phyloP scores from a whole-genome alignment of 1,140 invertebrate species.

The Anastrepha ludens region DNA sequence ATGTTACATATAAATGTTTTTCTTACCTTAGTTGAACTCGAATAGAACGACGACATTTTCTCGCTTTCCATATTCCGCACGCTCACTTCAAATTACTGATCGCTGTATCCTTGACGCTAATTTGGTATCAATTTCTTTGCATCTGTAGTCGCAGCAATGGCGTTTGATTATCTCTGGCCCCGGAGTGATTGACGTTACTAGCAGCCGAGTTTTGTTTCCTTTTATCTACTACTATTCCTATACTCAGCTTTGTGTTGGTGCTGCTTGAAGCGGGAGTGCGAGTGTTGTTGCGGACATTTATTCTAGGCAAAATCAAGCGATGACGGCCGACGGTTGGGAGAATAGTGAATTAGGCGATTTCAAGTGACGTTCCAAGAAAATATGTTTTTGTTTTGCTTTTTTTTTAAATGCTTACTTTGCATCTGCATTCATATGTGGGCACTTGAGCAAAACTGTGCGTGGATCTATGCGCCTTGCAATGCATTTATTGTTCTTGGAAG shows the following conservation, averaged over 20 bases:
- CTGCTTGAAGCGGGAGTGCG: background rate
- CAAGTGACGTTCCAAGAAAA: background rate
- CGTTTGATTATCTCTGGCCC: background rate
- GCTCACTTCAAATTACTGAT: background rate
- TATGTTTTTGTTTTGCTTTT: background rate
- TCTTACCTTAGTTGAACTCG: conserved; percentile 44
- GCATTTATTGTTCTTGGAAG: background rate
- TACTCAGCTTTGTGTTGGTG: background rate
- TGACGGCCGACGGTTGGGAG: background rate
- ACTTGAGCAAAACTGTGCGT: no score
- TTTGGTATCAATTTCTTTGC: conserved; percentile 23
- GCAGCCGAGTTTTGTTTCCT: no score
- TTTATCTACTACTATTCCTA: no score
- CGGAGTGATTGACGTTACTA: no score
- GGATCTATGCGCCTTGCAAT: background rate
- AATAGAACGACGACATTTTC: conserved; percentile 49
- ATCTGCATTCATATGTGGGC: no score
- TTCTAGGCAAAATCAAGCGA: background rate
- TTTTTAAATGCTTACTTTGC: background rate
- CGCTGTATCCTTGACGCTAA: background rate
- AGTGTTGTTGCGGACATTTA: background rate
- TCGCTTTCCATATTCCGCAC: conserved; percentile 9
- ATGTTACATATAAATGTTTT: background rate
- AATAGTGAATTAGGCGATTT: background rate
- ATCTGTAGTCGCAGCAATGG: background rate